These are phyloP conservation scores for Talpa occidentalis DNA, from an alignment of 2,113 vertebrate species.

Conservation along the genomic window DNA sequence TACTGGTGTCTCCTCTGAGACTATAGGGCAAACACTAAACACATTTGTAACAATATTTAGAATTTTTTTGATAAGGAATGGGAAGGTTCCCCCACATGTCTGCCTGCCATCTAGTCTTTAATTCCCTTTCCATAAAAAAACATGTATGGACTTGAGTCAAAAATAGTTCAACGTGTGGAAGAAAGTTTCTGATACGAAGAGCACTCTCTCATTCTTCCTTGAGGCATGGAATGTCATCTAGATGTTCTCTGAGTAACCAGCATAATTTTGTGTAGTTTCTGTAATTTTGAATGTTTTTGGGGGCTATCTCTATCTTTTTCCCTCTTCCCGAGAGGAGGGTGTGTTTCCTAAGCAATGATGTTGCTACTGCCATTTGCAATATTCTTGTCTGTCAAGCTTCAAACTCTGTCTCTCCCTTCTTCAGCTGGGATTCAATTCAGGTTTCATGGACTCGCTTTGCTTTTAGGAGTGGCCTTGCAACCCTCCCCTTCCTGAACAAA, in stretches of 20 bases:
- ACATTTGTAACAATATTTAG: not conserved
- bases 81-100: not conserved
- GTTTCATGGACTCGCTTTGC: not conserved
- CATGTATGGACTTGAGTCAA: not conserved
- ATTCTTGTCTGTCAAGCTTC: not conserved
- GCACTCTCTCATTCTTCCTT: not conserved
- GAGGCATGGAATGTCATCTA: not conserved
- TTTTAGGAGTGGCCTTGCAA: not conserved
- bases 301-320: not conserved
- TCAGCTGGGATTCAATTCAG: not conserved
- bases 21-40: not conserved
- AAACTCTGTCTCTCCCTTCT: not conserved
- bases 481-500: not conserved
- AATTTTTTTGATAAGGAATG: constrained; percentile 21
- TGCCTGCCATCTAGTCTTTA: not conserved
- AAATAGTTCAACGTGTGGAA: not conserved
- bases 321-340: not conserved
- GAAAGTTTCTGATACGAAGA: constrained; percentile 16
- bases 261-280: not conserved
- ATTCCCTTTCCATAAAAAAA: not conserved
- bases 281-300: not conserved
- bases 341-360: not conserved
- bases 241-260: not conserved
- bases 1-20: not conserved
- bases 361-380: not conserved